phyloP scores from a whole-genome alignment of 2,113 vertebrate genomes.

The Sebastes schlegelii region DNA sequence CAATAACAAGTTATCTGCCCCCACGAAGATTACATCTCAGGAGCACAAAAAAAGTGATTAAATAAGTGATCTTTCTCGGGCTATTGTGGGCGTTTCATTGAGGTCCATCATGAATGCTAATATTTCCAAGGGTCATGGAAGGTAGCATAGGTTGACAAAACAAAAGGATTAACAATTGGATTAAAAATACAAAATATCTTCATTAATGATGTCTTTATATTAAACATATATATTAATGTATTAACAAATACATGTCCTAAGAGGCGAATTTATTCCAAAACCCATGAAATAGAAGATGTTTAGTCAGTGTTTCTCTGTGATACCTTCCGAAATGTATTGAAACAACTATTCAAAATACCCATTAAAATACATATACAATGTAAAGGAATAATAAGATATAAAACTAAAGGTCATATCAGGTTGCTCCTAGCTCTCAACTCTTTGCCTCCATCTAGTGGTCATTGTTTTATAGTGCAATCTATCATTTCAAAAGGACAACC shows the following conservation, averaged over 20 bases:
- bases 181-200: background rate
- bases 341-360: background rate
- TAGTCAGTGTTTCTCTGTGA: fast-evolving
- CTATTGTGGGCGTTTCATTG: background rate
- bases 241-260: background rate
- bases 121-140: slow-evolving; percentile 22
- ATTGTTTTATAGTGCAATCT: background rate
- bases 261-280: background rate
- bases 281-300: background rate
- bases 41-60: background rate
- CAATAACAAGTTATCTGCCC: background rate
- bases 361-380: background rate
- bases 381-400: background rate
- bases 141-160: slow-evolving; percentile 3
- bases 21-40: background rate
- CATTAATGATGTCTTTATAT: background rate
- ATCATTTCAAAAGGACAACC: background rate
- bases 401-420: slow-evolving; percentile 15
- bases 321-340: background rate
- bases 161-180: background rate
- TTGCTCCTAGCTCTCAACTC: background rate
- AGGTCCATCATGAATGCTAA: fast-evolving
- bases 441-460: slow-evolving; percentile 56
- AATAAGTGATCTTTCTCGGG: background rate
- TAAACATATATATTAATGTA: background rate